Conservation (phyloP, 2,797 vertebrate genomes). For the Fistularia tabacaria region DNA sequence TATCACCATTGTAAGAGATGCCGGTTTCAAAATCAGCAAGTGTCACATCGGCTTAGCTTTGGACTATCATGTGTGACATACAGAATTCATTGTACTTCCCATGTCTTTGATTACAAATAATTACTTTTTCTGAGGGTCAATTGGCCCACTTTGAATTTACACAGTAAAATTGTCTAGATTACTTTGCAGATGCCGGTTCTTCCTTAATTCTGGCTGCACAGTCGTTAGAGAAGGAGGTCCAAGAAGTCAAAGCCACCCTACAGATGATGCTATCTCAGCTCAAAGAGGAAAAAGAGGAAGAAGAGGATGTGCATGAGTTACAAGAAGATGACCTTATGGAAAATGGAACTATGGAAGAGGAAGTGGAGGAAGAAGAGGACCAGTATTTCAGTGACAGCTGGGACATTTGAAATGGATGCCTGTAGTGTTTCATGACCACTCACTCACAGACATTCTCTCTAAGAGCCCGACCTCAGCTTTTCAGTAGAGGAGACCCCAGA, state of each 20-base stretch:
- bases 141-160: too few relatives aligned
- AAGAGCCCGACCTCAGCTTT: constrained; percentile 44
- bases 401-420: constrained; percentile 68
- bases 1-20: too few relatives aligned
- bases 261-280: constrained; percentile 83
- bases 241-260: constrained; percentile 85
- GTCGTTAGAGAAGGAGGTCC: constrained; percentile 83
- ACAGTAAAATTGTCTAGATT: too few relatives aligned
- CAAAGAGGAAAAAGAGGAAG: constrained; percentile 64
- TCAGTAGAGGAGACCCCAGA: constrained; percentile 38
- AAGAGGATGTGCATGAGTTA: constrained; percentile 44
- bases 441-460: constrained; percentile 40
- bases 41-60: too few relatives aligned
- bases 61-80: too few relatives aligned
- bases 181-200: constrained; percentile 19
- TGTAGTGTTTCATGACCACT: constrained; percentile 42
- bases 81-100: too few relatives aligned
- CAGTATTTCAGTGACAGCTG: constrained; percentile 85
- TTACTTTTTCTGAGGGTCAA: too few relatives aligned
- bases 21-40: too few relatives aligned
- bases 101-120: too few relatives aligned
- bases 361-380: constrained; percentile 53
- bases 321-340: constrained; percentile 50
- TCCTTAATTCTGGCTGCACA: constrained; percentile 83
- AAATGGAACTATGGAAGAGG: constrained; percentile 52